Base-by-base conservation (phyloP, 2,888 invertebrate genomes). In the Panorpa germanica region DNA sequence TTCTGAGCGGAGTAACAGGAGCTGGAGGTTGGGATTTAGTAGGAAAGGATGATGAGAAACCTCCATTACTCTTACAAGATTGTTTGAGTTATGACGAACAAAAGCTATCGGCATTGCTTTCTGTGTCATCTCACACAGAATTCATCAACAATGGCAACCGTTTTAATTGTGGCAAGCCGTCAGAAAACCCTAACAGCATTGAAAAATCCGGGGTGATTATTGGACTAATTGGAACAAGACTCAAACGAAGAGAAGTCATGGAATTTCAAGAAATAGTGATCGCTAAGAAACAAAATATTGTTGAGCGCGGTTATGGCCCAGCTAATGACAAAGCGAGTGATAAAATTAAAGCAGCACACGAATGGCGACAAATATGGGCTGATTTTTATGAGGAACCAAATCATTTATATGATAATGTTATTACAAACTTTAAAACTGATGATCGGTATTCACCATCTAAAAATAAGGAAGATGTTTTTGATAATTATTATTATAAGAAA, bases 31-130 rank as follows among this genome's bases (percentile, higher is more conserved):
- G 65, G 53, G 59, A 63, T 39, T 43, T 44, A 12, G 55, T 67
- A 17, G 67, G 66, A 12, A 63, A 57, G 2, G 43, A 41, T 16
- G 20, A 46, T 6, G 59, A 66, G 40, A 46, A 49, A 34, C 44
- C 51, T 3, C 63, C 63, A 1, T 40, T 65, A 28, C 20, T 55
- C 10, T 41, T 66, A 18, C 40, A 51, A 14, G 46, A 61, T 32
- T 63, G 62, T 34, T 46, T 68, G 17, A 62, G 63, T 32, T 67
- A 66, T 41, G 65, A 67, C 36, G 68, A 67, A 44, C 53, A n/a
- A n/a, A 59, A 59, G 37, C 36, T 59, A 13, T 56, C 59, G 1
- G 50, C 55, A 2, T 46, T 57, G 38, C 43, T 59, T 34, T 47
- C 52, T 9, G 44, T 57, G 20, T 52, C 54, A 4, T 57, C 57